Evolutionary conservation across 2,888 invertebrate species (phyloP).

Genomic region (Tachystola acroxantha): DNA sequence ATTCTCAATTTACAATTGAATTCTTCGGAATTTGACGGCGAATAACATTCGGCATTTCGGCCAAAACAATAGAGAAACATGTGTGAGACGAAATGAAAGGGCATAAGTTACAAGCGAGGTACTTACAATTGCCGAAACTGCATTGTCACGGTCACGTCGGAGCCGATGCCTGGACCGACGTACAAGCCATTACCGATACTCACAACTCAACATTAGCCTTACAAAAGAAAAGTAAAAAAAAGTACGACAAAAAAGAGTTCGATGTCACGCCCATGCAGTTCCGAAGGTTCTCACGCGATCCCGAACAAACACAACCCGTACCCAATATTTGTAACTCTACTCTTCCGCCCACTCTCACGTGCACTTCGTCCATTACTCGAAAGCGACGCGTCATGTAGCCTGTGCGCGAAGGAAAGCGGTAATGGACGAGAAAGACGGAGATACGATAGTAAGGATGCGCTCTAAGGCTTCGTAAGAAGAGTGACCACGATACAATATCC

Average conservation of each 20-base stretch:
- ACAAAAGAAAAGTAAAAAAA: constrained; percentile 49
- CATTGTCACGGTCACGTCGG: constrained; percentile 70
- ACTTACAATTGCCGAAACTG: constrained; percentile 25
- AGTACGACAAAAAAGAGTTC: constrained; percentile 52
- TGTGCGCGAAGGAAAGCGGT: constrained; percentile 22
- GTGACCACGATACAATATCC: constrained; percentile 44
- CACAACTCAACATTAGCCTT: constrained; percentile 52
- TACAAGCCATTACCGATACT: constrained; percentile 56
- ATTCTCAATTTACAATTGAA: constrained; percentile 13
- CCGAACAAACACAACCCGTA: constrained; percentile 63
- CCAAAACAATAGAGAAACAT: constrained; percentile 32
- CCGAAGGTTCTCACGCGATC: constrained; percentile 70
- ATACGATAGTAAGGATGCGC: constrained; percentile 34
- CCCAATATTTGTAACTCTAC: constrained; percentile 49
- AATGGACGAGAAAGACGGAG: constrained; percentile 30
- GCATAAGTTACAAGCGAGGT: constrained; percentile 14
- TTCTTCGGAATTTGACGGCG: constrained; percentile 13
- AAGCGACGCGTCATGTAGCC: constrained; percentile 10
- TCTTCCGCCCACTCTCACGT: constrained; percentile 39
- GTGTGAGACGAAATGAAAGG: constrained; percentile 31
- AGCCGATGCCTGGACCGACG: constrained; percentile 24
- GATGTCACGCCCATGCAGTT: constrained; percentile 75
- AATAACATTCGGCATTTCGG: constrained; percentile 9
- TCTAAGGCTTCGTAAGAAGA: constrained; percentile 55
- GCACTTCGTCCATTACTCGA: constrained; percentile 31